Evolutionary conservation across 2,113 vertebrate species (phyloP).

Genomic region (Catharus bicknelli): DNA sequence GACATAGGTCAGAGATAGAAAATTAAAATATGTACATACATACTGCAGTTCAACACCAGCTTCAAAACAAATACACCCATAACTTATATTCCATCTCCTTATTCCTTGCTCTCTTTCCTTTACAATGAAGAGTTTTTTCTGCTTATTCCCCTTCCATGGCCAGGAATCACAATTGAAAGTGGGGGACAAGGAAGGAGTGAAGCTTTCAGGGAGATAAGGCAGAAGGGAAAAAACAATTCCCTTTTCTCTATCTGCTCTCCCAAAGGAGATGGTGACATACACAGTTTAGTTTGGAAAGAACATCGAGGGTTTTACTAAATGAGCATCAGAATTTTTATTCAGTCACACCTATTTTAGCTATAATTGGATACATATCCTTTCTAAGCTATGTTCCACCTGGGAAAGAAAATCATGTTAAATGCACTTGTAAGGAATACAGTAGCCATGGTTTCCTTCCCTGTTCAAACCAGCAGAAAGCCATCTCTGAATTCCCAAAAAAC

Average conservation of each 20-base stretch:
- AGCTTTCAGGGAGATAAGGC: neutral
- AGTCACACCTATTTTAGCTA: neutral
- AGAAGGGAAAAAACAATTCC: neutral
- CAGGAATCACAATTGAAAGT: neutral
- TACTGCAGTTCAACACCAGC: neutral
- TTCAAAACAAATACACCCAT: neutral
- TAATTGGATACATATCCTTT: neutral
- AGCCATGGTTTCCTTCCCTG: neutral
- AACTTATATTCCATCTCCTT: neutral
- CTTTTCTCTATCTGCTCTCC: neutral
- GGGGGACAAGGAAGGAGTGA: rapidly evolving
- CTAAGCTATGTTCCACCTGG: neutral
- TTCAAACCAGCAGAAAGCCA: neutral
- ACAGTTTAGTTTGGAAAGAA: neutral
- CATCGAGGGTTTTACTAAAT: neutral
- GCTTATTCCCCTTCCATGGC: neutral
- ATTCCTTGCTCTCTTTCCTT: neutral
- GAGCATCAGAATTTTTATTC: neutral
- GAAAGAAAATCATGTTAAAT: neutral
- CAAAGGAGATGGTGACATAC: neutral
- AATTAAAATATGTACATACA: neutral
- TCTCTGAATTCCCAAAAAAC: neutral
- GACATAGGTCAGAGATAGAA: neutral
- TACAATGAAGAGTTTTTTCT: neutral
- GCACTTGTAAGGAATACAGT: neutral